A percentile compares a stretch with the other conserved stretches of the same genome.
These are phyloP conservation scores for Hemithea aestivaria DNA, from an alignment of 2,888 invertebrate species.

Conservation along the genomic window DNA sequence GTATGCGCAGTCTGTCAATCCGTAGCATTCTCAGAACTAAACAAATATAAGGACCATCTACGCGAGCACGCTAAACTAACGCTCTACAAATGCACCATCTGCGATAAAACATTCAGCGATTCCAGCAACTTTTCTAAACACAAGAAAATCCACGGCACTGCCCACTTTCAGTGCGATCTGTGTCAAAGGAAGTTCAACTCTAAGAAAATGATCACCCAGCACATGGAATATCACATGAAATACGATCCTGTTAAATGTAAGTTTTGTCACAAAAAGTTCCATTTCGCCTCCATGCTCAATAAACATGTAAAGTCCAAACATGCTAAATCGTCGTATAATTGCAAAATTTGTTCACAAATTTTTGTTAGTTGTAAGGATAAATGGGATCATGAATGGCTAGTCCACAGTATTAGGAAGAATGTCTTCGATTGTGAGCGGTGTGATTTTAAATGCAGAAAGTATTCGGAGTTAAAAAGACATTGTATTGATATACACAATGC, in stretches of 20 bases:
- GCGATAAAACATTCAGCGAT: slow-evolving; percentile 71
- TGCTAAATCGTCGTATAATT: slow-evolving; percentile 44
- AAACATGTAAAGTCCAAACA: slow-evolving; percentile 63
- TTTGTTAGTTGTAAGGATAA: slow-evolving; percentile 60
- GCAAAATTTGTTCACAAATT: slow-evolving; percentile 53
- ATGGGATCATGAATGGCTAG: slow-evolving; percentile 72
- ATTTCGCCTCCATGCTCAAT: slow-evolving; percentile 66
- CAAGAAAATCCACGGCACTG: slow-evolving; percentile 67
- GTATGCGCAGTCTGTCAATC: slow-evolving; percentile 46
- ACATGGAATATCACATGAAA: slow-evolving; percentile 66
- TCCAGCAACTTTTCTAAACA: slow-evolving; percentile 75
- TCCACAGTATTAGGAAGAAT: slow-evolving; percentile 64
- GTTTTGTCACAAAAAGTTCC: slow-evolving; percentile 54
- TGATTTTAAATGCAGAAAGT: slow-evolving; percentile 62
- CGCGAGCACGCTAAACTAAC: slow-evolving; percentile 71
- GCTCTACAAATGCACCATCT: slow-evolving; percentile 67
- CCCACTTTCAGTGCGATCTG: slow-evolving; percentile 64
- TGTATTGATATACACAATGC: slow-evolving; percentile 45
- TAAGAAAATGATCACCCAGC: slow-evolving; percentile 65
- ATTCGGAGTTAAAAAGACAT: slow-evolving; percentile 60
- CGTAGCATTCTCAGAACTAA: slow-evolving; percentile 55
- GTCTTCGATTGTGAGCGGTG: slow-evolving; percentile 63
- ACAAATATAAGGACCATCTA: slow-evolving; percentile 68
- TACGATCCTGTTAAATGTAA: slow-evolving; percentile 52
- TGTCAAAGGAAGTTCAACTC: slow-evolving; percentile 72